Evolutionary conservation across 2,113 vertebrate genomes (phyloP).

Genomic region (Eudyptes chrysolophus): DNA sequence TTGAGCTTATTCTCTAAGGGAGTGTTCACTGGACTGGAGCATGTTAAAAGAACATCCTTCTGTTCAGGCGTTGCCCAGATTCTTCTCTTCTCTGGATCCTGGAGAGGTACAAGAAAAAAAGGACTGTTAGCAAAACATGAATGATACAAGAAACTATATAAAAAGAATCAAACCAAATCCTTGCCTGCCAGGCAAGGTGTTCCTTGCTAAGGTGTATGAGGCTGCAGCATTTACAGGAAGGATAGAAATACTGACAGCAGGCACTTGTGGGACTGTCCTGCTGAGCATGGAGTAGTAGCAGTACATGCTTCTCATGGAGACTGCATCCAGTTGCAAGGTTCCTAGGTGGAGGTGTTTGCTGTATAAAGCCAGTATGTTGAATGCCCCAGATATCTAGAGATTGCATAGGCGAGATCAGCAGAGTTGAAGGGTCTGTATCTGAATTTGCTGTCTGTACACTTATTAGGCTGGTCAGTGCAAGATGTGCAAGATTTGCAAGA

Average conservation of each 20-base stretch:
- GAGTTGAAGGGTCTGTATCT: not conserved
- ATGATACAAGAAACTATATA: not conserved
- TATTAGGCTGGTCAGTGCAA: not conserved
- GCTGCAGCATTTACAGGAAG: not conserved
- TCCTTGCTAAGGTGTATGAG: not conserved
- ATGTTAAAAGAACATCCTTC: not conserved
- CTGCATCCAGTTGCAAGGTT: not conserved
- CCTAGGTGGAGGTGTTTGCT: not conserved
- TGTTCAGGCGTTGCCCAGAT: not conserved
- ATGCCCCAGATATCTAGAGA: not conserved
- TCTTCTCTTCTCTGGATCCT: not conserved
- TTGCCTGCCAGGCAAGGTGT: not conserved
- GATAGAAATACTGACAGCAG: not conserved
- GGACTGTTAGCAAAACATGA: not conserved
- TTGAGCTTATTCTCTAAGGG: not conserved
- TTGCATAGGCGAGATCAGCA: not conserved
- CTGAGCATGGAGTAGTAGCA: not conserved
- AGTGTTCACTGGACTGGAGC: not conserved
- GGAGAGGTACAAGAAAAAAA: not conserved
- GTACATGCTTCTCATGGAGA: not conserved
- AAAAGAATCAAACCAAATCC: not conserved
- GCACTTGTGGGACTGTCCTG: not conserved
- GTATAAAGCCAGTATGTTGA: not conserved
- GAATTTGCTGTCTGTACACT: not conserved
- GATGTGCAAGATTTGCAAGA: not conserved